Base-by-base conservation (phyloP, 2,113 vertebrate species). In the Colossoma macropomum region DNA sequence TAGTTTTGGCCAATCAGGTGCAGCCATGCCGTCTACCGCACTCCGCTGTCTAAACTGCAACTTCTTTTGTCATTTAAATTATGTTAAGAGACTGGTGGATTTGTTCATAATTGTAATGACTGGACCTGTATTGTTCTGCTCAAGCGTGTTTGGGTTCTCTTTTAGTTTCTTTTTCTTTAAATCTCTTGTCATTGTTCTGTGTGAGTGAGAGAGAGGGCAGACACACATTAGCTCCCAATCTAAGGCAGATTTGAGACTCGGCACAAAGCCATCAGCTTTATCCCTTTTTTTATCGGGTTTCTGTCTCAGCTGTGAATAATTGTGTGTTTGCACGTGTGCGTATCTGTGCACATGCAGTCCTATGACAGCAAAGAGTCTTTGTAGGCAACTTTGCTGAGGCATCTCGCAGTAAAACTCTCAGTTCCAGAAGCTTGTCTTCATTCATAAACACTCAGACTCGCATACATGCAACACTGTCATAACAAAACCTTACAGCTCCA, bases 61-160 rank as follows among this genome's bases (percentile, higher is more conserved):
- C 7, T 15, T 87, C 83, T 87, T 84, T 84, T 82, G 34, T 85
- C 25, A 38, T 88, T 91, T 90, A 91, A 91, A 87, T 91, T 89
- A 90, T 91, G 27, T 87, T 90, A 86, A 13, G 30, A 30, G 9
- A 63, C 4, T 72, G 30, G 25, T 50, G 3, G 10, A 8, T 7
- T 56, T 60, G 25, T 63, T 89, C 81, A 88, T 86, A 85, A 89
- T 92, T 88, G 77, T 91, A 75, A 56, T 86, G 89, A 88, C 68
- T 78, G 79, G 56, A 32, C n/a, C 87, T 90, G 81, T 88, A 59
- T 75, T 78, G 80, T 23, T 82, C 77, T 7, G 19, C 82, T 32
- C 77, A 34, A 69, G 32, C 86, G 82, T 86, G 81, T 89, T 30
- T 77, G 78, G 75, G 77, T 65, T 88, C 21, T 50, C 8, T 69